Evolutionary conservation across 2,797 vertebrate species (phyloP).

Genomic region (Hippoglossus hippoglossus): DNA sequence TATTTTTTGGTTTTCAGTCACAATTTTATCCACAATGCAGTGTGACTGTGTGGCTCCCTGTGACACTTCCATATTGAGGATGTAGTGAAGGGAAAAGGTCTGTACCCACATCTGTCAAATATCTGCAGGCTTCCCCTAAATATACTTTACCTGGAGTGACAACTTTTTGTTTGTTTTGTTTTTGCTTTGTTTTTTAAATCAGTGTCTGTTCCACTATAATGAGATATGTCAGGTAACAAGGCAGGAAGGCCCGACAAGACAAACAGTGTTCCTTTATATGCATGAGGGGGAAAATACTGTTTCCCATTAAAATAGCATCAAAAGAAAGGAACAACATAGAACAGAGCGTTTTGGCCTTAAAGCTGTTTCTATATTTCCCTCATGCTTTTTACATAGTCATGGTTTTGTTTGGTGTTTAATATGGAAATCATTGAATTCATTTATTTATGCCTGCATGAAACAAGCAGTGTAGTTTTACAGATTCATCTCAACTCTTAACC

Average conservation of each 20-base stretch:
- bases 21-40: constrained; percentile 68
- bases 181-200: neutral
- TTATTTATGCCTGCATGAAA: too few relatives aligned
- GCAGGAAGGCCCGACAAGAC: neutral
- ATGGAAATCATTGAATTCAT: too few relatives aligned
- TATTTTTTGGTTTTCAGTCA: constrained; percentile 76
- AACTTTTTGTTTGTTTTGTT: neutral
- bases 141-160: constrained; percentile 21
- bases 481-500: neutral
- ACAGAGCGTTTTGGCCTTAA: too few relatives aligned
- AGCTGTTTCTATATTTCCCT: neutral
- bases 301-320: too few relatives aligned
- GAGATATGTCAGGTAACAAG: neutral
- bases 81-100: constrained; percentile 61
- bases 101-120: constrained; percentile 44
- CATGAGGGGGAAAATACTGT: too few relatives aligned
- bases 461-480: too few relatives aligned
- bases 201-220: neutral
- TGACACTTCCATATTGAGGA: constrained; percentile 58
- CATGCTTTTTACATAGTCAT: neutral
- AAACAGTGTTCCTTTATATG: neutral
- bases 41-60: constrained; percentile 47
- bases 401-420: too few relatives aligned
- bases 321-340: too few relatives aligned
- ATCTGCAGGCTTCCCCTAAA: constrained; percentile 19